Percentiles rank a stretch among this genome's conserved stretches.
Conservation (phyloP, 64 coral and sea anemone species). For the Pocillopora verrucosa region DNA sequence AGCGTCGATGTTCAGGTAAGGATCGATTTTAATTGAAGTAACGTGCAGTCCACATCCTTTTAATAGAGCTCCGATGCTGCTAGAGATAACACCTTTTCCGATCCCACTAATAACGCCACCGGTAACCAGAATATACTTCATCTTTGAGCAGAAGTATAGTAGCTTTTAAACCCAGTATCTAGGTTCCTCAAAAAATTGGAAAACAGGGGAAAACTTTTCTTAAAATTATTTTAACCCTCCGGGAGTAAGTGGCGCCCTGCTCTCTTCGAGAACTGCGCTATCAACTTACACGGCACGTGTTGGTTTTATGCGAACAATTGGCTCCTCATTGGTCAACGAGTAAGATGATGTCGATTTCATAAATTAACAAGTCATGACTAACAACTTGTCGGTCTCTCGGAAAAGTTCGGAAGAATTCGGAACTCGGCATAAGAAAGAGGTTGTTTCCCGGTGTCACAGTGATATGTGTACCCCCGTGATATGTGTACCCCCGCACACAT, state of each 20-base stretch:
- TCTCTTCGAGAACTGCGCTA: conserved; percentile 9
- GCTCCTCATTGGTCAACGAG: conserved; percentile 6
- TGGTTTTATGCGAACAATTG: neutral
- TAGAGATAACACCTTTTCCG: conserved; percentile 94
- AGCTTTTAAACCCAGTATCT: neutral
- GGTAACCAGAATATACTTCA: conserved; percentile 99
- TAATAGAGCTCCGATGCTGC: conserved; percentile 86
- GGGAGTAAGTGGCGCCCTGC: neutral
- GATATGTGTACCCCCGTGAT: too few relatives aligned
- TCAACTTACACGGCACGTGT: neutral
- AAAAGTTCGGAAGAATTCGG: too few relatives aligned
- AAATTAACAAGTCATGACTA: too few relatives aligned
- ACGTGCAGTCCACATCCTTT: conserved; percentile 86
- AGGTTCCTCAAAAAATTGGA: neutral
- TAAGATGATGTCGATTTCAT: neutral
- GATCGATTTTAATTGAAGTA: conserved; percentile 92
- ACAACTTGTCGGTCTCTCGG: too few relatives aligned
- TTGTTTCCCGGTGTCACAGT: too few relatives aligned
- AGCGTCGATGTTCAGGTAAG: conserved; percentile 92
- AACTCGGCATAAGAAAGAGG: too few relatives aligned
- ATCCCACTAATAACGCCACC: conserved; percentile 97
- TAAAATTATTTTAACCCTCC: neutral
- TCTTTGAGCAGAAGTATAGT: neutral
- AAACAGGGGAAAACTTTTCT: neutral
- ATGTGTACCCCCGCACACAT: too few relatives aligned